These are phyloP conservation scores for Eulemur macaco DNA, from an alignment of 2,113 vertebrate genomes.

Conservation along the genomic window DNA sequence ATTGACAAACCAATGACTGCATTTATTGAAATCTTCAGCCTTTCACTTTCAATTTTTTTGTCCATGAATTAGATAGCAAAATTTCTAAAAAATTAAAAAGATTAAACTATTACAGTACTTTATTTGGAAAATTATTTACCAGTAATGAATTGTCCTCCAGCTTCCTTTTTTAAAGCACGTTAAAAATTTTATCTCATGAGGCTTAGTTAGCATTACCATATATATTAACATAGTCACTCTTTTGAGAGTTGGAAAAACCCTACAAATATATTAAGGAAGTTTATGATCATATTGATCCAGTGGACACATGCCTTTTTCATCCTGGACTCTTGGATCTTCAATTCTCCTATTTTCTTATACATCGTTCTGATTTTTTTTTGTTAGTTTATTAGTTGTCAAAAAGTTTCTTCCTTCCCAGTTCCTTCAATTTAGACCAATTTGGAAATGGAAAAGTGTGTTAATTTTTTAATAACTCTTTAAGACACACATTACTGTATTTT, in stretches of 20 bases:
- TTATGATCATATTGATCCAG: background rate
- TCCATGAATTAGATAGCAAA: background rate
- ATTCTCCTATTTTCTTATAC: background rate
- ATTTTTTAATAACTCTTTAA: slow-evolving; percentile 74
- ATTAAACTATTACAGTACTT: background rate
- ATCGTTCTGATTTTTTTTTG: slow-evolving; percentile 12
- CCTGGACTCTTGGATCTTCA: background rate
- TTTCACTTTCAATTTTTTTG: slow-evolving; percentile 14
- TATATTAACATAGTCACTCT: background rate
- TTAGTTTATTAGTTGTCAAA: slow-evolving; percentile 58
- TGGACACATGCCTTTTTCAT: background rate
- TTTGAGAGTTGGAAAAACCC: background rate
- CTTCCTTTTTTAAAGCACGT: background rate
- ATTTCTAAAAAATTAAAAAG: background rate
- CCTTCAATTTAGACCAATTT: slow-evolving; percentile 63
- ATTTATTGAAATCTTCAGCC: background rate
- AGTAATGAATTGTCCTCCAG: background rate
- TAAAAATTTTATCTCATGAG: background rate
- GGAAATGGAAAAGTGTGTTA: slow-evolving; percentile 72
- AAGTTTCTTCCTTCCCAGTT: slow-evolving; percentile 70
- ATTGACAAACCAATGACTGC: background rate
- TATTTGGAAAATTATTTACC: slow-evolving; percentile 27
- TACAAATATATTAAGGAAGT: background rate
- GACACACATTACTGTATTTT: slow-evolving; percentile 72
- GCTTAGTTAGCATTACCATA: background rate